Evolutionary conservation across 1,140 invertebrate species (phyloP), one percentile per base, ranked within the genome.

Genomic region (Drosophila parabipectinata): DNA sequence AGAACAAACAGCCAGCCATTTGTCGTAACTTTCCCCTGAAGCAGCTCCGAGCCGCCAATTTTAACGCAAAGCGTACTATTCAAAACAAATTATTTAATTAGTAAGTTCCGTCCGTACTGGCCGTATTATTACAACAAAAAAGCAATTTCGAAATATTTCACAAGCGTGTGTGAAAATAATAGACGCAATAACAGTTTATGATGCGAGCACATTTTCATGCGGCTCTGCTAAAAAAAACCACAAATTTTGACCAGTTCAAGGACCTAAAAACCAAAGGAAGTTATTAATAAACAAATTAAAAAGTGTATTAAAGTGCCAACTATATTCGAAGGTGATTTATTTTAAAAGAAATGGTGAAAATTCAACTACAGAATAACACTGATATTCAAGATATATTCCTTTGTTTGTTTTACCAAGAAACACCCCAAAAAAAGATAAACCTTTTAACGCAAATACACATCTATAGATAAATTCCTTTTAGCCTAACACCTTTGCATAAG

Each of bases 31-130:
- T 47, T 54, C 52, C 32, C 34, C 66, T 59, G 55, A 67, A 52
- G 47, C 55, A 54, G 58, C 14, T 44, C 64, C 34, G 1, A 26
- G 8, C 32, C n/a, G 28, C 12, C 8, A 21, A 44, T 3, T 26
- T 12, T 12, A 21, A 21, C 32, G 21, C 59, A 10, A 63, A 73
- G 51, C 56, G 45, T 30, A 30, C 55, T 50, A 34, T 39, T 37
- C 24, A 41, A 32, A 56, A 32, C n/a, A 73, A 66, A 73, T 62
- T 15, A 21, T 37, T 71, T 72, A 87, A 87, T 88, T 75, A 79
- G 69, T 88, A 87, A 88, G 78, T 78, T 82, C 12, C 82, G 72
- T 82, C 12, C 44, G 41, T 48, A 48, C 53, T 77, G 72, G 53
- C 53, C 21, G 21, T 57, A 72, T 44, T 63, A 55, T 59, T 66